Percentiles rank a stretch among this genome's conserved stretches.
These are phyloP conservation scores for Cactoblastis cactorum DNA, from an alignment of 2,888 invertebrate genomes.

Conservation along the genomic window DNA sequence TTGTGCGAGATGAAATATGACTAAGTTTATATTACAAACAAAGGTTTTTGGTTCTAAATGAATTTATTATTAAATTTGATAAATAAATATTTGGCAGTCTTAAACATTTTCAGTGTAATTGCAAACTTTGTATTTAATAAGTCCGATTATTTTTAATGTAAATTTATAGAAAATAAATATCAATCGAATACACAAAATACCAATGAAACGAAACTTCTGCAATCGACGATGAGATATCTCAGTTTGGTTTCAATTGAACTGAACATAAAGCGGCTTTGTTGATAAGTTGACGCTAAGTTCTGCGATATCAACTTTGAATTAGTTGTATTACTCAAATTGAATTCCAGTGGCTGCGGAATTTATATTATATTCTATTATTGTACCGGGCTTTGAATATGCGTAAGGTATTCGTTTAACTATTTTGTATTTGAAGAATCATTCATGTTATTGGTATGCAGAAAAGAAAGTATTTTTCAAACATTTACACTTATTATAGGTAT, in stretches of 20 bases:
- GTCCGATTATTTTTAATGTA: too few relatives aligned
- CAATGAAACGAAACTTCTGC: constrained; percentile 29
- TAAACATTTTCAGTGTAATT: too few relatives aligned
- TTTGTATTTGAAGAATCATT: too few relatives aligned
- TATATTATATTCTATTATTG: constrained; percentile 4
- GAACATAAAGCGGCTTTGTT: constrained; percentile 35
- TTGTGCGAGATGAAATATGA: constrained; percentile 11
- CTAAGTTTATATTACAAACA: constrained; percentile 12
- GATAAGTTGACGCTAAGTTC: constrained; percentile 31
- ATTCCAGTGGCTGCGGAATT: background rate
- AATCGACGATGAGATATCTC: constrained; percentile 17
- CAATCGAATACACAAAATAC: constrained; percentile 5
- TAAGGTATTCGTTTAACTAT: too few relatives aligned
- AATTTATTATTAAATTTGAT: background rate
- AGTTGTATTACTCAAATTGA: constrained; percentile 3
- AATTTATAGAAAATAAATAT: too few relatives aligned
- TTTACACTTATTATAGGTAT: too few relatives aligned
- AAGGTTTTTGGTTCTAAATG: constrained; percentile 16
- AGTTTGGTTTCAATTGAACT: constrained; percentile 35
- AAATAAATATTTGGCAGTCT: background rate
- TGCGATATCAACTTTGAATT: constrained; percentile 4
- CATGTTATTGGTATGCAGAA: too few relatives aligned
- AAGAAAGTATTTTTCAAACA: too few relatives aligned
- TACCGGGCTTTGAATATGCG: background rate
- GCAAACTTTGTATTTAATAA: too few relatives aligned